phyloP scores from a whole-genome alignment of 2,888 invertebrate species.

The Stenodema calcarata region DNA sequence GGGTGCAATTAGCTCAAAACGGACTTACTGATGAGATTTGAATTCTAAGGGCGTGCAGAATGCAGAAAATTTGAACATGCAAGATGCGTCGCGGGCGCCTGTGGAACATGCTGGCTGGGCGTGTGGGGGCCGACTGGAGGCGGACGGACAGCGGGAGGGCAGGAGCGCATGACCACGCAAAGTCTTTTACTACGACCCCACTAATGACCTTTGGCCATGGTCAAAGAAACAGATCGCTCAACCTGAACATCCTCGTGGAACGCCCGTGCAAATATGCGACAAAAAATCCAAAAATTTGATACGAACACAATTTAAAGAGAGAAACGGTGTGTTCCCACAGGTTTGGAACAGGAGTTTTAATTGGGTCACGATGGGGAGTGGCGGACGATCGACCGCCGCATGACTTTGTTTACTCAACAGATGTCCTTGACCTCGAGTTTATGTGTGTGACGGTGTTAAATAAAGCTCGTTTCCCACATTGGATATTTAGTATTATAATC shows the following conservation, averaged over 20 bases:
- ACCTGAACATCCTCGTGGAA: neutral
- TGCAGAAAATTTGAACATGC: constrained; percentile 12
- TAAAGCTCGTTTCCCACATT: no score
- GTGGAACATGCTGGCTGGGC: constrained; percentile 37
- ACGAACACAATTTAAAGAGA: neutral
- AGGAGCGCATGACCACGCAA: constrained; percentile 36
- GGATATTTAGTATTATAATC: no score
- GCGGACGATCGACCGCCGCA: neutral
- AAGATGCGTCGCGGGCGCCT: constrained; percentile 45
- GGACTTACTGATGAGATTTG: constrained; percentile 30
- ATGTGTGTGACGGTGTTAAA: neutral
- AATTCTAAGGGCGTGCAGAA: neutral
- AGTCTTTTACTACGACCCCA: constrained; percentile 22
- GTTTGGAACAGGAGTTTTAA: no score
- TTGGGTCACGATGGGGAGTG: neutral
- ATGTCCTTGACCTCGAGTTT: neutral
- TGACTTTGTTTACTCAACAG: neutral
- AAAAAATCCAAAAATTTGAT: no score
- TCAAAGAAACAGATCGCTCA: neutral
- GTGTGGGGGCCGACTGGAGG: constrained; percentile 22
- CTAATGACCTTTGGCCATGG: constrained; percentile 14
- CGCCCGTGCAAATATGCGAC: neutral
- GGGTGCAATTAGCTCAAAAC: neutral
- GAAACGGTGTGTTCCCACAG: neutral
- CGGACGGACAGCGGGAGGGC: neutral